Evolutionary conservation across 1,140 invertebrate species (phyloP).

Genomic region (Trinorchestia longiramus): DNA sequence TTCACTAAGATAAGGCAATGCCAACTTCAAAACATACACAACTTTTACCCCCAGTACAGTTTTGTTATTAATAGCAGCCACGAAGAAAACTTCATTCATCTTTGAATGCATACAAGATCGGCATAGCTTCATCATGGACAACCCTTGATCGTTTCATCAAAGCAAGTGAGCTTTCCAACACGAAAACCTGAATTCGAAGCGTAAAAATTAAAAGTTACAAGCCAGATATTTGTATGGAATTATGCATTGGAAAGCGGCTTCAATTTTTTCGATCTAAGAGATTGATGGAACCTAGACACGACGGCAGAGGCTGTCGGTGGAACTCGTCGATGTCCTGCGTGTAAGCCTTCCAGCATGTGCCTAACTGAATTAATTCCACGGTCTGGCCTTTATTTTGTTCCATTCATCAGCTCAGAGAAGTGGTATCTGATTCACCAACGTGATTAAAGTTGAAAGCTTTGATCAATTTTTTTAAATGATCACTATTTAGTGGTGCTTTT

Average conservation of each 20-base stretch:
- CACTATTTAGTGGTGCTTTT: too few species aligned
- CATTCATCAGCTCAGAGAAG: background rate
- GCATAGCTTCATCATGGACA: background rate
- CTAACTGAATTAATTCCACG: background rate
- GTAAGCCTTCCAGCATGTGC: background rate
- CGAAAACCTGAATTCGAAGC: background rate
- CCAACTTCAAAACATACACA: too few species aligned
- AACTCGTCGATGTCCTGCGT: background rate
- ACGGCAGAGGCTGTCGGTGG: background rate
- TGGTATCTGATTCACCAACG: background rate
- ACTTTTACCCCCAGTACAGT: too few species aligned
- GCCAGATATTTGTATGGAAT: slow-evolving; percentile 28
- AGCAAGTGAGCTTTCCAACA: background rate
- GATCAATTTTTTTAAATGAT: too few species aligned
- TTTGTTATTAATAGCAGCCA: too few species aligned
- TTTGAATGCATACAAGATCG: too few species aligned
- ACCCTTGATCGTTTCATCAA: background rate
- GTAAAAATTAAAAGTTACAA: slow-evolving; percentile 4
- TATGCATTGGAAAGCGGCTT: slow-evolving; percentile 6
- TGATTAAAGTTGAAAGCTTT: background rate
- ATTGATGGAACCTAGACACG: slow-evolving; percentile 27
- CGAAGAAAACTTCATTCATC: too few species aligned
- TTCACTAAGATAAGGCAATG: too few species aligned
- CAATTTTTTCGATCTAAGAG: background rate
- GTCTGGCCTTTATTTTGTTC: background rate